Evolutionary conservation across 1,140 invertebrate genomes (phyloP).

Genomic region (Helicorthomorpha holstii): DNA sequence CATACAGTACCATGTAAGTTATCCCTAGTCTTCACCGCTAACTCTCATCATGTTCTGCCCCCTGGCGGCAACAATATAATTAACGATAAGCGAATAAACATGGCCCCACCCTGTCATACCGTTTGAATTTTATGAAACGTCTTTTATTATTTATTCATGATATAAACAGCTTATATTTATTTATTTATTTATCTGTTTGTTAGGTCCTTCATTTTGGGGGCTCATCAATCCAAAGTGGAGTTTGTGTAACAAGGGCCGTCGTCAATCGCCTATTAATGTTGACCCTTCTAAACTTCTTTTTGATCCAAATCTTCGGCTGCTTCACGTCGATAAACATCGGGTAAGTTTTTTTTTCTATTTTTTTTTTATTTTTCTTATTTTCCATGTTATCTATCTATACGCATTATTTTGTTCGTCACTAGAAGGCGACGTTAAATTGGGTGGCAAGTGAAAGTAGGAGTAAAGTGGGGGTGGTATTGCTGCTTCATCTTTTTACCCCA

Average conservation of each 20-base stretch:
- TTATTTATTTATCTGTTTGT: too few relatives aligned
- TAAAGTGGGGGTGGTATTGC: background rate
- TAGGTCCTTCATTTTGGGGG: slow-evolving; percentile 94
- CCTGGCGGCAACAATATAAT: too few relatives aligned
- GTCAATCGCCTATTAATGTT: slow-evolving; percentile 90
- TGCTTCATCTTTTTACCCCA: too few relatives aligned
- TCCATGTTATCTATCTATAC: background rate
- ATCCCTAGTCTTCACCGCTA: too few relatives aligned
- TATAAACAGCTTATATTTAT: too few relatives aligned
- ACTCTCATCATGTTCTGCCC: too few relatives aligned
- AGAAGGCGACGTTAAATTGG: background rate
- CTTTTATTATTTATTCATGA: too few relatives aligned
- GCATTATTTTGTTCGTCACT: background rate
- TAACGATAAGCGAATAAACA: too few relatives aligned
- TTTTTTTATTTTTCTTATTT: background rate
- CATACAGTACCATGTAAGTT: too few relatives aligned
- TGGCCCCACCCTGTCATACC: too few relatives aligned
- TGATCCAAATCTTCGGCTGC: slow-evolving; percentile 72
- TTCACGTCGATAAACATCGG: slow-evolving; percentile 79
- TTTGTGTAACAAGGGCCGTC: slow-evolving; percentile 77
- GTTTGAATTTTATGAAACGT: too few relatives aligned
- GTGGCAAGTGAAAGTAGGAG: background rate
- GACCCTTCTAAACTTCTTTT: slow-evolving; percentile 81
- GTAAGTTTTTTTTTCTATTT: slow-evolving; percentile 32
- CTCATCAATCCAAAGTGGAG: slow-evolving; percentile 92